Conservation (phyloP, 2,797 vertebrate species). For the Perodicticus potto region DNA sequence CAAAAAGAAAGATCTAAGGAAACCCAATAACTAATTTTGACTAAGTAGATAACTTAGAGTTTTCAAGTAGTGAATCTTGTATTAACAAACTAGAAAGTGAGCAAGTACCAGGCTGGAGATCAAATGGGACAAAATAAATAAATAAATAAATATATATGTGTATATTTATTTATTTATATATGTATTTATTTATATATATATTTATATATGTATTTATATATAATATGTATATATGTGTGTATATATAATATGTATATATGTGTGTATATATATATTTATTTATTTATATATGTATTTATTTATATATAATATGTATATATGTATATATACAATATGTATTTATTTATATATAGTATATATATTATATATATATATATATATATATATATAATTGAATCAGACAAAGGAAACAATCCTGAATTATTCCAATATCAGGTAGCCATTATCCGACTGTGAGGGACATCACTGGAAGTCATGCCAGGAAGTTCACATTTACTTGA, state of each 20-base stretch:
- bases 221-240: no score
- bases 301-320: no score
- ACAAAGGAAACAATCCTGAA: background rate
- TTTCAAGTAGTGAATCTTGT: background rate
- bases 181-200: no score
- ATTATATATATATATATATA: background rate
- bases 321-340: no score
- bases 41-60: background rate
- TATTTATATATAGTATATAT: no score
- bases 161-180: no score
- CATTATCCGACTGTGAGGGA: background rate
- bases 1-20: background rate
- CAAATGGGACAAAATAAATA: background rate
- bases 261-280: no score
- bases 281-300: no score
- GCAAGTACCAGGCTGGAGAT: background rate
- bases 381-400: background rate
- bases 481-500: background rate
- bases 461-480: fast-evolving
- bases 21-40: background rate
- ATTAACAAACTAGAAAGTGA: background rate
- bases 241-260: no score
- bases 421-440: background rate
- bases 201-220: no score
- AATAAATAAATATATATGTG: no score